phyloP scores from a whole-genome alignment of 1,140 invertebrate genomes.

The Bombus breviceps region DNA sequence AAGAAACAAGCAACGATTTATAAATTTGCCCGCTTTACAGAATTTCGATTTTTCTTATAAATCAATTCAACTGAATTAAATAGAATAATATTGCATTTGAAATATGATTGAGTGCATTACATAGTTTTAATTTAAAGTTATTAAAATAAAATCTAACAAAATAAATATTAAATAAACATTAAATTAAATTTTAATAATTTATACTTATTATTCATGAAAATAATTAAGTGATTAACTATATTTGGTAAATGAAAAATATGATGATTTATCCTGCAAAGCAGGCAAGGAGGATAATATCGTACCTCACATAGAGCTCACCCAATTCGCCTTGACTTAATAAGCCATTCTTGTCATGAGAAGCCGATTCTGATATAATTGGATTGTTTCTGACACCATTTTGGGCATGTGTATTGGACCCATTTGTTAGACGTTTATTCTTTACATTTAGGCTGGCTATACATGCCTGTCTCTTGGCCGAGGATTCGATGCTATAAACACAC shows the following conservation, averaged over 20 bases:
- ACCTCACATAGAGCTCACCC: slow-evolving; percentile 83
- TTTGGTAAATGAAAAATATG: slow-evolving; percentile 29
- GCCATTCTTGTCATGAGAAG: slow-evolving; percentile 79
- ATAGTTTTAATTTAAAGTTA: slow-evolving; percentile 1
- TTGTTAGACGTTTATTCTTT: slow-evolving; percentile 80
- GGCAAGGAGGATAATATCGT: slow-evolving; percentile 78
- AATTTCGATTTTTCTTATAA: slow-evolving; percentile 43
- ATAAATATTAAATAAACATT: not conserved
- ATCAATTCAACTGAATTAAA: not conserved
- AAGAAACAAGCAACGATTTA: slow-evolving; percentile 40
- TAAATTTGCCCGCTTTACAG: slow-evolving; percentile 67
- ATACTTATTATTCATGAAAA: slow-evolving; percentile 20
- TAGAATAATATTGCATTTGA: slow-evolving; percentile 26
- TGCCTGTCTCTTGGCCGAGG: slow-evolving; percentile 77
- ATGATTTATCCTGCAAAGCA: slow-evolving; percentile 71
- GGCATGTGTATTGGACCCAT: slow-evolving; percentile 76
- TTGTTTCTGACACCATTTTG: slow-evolving; percentile 75
- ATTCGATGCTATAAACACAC: slow-evolving; percentile 81
- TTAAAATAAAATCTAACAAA: not conserved
- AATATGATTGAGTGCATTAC: not conserved
- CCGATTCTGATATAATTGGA: slow-evolving; percentile 74
- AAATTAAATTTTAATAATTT: slow-evolving; percentile 19
- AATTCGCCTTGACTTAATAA: slow-evolving; percentile 82
- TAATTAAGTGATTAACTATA: not conserved
- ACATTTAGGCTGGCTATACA: slow-evolving; percentile 76